These are phyloP conservation scores for Lasaia peninsularis DNA, from an alignment of 1,140 invertebrate species.

Conservation along the genomic window DNA sequence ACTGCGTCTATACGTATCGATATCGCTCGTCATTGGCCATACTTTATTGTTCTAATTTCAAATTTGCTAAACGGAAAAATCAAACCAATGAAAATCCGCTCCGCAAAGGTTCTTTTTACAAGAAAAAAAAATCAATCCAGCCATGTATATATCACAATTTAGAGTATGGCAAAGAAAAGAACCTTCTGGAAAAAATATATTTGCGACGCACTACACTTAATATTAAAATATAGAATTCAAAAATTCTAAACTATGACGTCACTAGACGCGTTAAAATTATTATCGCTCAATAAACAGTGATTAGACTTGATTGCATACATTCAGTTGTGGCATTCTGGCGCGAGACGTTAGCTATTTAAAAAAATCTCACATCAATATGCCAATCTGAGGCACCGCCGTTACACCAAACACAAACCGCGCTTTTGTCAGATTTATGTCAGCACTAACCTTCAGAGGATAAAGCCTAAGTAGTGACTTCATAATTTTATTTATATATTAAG, in stretches of 20 bases:
- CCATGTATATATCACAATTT: background rate
- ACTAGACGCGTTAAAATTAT: slow-evolving; percentile 11
- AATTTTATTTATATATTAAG: too few species aligned
- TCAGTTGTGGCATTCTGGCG: background rate
- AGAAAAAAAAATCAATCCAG: background rate
- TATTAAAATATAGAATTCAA: slow-evolving; percentile 7
- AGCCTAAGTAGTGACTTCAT: too few species aligned
- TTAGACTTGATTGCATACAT: slow-evolving; percentile 8
- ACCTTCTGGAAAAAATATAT: background rate
- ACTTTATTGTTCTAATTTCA: too few species aligned
- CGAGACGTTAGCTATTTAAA: background rate
- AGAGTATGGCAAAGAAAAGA: background rate
- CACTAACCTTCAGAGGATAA: background rate
- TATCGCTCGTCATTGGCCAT: too few species aligned
- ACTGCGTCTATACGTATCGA: too few species aligned
- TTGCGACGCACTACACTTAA: background rate
- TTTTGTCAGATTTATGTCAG: background rate
- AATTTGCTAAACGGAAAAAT: too few species aligned
- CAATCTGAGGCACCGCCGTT: background rate
- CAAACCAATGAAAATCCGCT: too few species aligned
- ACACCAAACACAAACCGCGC: slow-evolving; percentile 4
- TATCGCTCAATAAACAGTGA: slow-evolving; percentile 8
- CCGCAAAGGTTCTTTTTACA: too few species aligned
- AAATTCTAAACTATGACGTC: slow-evolving; percentile 4
- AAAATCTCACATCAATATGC: background rate